Evolutionary conservation across 2,888 invertebrate species (phyloP), one percentile per base, ranked within the genome.

Genomic region (Syrphus vitripennis): DNA sequence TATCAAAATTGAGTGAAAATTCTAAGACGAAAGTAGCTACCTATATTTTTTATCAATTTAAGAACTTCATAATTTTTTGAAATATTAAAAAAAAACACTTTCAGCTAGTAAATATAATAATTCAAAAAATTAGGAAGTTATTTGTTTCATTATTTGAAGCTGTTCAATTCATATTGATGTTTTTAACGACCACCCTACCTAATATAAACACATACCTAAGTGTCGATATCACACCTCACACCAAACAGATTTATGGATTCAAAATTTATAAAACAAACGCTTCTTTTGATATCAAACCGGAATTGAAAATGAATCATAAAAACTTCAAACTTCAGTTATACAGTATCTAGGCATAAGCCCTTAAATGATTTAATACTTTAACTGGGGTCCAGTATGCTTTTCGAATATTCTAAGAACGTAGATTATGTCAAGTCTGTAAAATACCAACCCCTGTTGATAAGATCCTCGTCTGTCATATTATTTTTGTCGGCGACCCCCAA

Each of bases 281-380:
- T 59, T 37, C 59, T 21, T 59, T 59, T 59, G 59, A 59, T 59
- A 59, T 59, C 21, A 4, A 21, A 59, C 59, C 59, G 59, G 59
- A 59, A 59, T 59, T 59, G 34, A 21, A 59, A 34, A 21, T 37
- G 21, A 59, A 55, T 16, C 29, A 55, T 29, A 55, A 55, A 31
- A 10, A 29, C 6, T 55, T 29, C 29, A 55, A 9, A 4, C n/a
- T 55, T 55, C 2, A 53, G 53, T 0, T 9, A 2, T 48, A 10
- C n/a, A 3, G 48, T 16, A 42, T 7, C 3, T 42, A 10, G 7
- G n/a, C 1, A 3, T 16, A 59, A 59, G 59, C 34, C 12, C 21
- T 6, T 0, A 34, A 59, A 59, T 59, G 14, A 59, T 37, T 37
- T 59, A 59, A 24, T 5, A 50, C 24, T 7, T 0, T 6, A 14